Conservation (phyloP, 2,888 invertebrate species). For the Celastrina argiolus region DNA sequence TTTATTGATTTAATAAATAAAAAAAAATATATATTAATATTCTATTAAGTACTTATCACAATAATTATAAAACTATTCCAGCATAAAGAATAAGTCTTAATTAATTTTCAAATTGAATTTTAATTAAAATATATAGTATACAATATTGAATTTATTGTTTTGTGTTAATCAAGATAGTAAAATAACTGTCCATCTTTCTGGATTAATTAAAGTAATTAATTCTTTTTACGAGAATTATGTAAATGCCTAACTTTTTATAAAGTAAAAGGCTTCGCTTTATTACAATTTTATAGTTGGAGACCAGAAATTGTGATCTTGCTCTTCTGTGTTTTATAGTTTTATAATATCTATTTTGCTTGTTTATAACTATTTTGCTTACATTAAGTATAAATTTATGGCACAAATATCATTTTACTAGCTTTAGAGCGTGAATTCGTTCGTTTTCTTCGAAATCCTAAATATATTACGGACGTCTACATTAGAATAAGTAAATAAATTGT, state of each 20-base stretch:
- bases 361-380: background rate
- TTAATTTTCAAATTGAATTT: background rate
- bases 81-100: background rate
- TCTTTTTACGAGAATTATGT: background rate
- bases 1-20: too few species aligned
- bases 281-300: background rate
- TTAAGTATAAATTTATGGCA: too few species aligned
- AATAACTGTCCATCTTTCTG: background rate
- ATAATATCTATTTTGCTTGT: too few species aligned
- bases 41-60: too few species aligned
- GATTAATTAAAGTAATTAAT: background rate
- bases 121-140: conserved; percentile 1
- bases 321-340: background rate
- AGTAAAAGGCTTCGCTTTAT: background rate
- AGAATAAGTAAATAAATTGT: too few species aligned
- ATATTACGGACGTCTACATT: too few species aligned
- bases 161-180: background rate
- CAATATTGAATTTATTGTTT: conserved; percentile 9
- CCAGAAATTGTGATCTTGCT: background rate
- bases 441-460: too few species aligned
- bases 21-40: too few species aligned
- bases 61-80: too few species aligned
- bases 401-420: too few species aligned
- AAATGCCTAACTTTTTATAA: background rate
- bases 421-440: too few species aligned